Evolutionary conservation across 2,113 vertebrate species (phyloP).

Genomic region (Pseudorhombus dupliciocellatus): DNA sequence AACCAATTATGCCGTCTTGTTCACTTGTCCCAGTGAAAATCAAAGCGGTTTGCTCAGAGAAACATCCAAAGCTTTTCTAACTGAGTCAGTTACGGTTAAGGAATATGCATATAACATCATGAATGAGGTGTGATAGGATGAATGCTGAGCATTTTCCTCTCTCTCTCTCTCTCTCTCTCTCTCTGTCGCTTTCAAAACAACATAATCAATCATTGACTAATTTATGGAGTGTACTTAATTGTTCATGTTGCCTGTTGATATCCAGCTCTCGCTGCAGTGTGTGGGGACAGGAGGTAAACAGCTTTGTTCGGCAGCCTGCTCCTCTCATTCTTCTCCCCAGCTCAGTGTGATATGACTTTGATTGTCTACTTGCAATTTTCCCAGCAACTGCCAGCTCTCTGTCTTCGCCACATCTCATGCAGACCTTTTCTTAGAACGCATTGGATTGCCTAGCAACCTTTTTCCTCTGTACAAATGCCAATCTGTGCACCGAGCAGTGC

Average conservation of each 20-base stretch:
- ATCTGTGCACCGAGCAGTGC: conserved; percentile 50
- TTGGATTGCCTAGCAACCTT: conserved; percentile 78
- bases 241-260: conserved; percentile 52
- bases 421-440: conserved; percentile 74
- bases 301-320: conserved; percentile 38
- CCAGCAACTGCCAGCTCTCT: conserved; percentile 68
- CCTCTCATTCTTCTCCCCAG: conserved; percentile 44
- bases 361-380: conserved; percentile 71
- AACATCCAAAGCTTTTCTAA: conserved; percentile 38
- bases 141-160: conserved; percentile 21
- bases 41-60: conserved; percentile 27
- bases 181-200: conserved; percentile 2
- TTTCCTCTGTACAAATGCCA: conserved; percentile 60
- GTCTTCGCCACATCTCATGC: conserved; percentile 66
- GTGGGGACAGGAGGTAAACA: conserved; percentile 44
- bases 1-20: conserved; percentile 53
- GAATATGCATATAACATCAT: conserved; percentile 12
- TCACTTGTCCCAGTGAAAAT: conserved; percentile 54
- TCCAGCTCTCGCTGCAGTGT: conserved; percentile 38
- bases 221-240: conserved; percentile 48
- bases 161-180: background rate
- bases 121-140: conserved; percentile 16
- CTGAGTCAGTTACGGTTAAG: conserved; percentile 23
- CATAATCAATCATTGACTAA: conserved; percentile 34
- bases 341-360: conserved; percentile 71